Conservation (phyloP, 2,888 invertebrate genomes). For the Pseudeuparius sepicola region DNA sequence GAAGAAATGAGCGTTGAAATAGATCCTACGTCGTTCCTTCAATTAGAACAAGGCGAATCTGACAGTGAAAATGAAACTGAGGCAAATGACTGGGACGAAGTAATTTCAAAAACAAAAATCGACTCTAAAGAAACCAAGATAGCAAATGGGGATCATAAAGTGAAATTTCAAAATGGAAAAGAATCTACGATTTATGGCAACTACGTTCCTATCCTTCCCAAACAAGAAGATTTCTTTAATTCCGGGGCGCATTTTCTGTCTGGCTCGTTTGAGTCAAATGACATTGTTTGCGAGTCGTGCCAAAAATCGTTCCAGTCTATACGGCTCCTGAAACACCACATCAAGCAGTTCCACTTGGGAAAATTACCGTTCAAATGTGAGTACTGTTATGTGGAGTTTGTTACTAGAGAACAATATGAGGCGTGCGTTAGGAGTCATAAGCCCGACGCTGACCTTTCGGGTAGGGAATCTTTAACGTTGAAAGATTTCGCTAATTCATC, state of each 20-base stretch:
- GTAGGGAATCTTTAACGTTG: slow-evolving; percentile 31
- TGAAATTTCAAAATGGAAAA: slow-evolving; percentile 23
- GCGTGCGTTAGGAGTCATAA: slow-evolving; percentile 29
- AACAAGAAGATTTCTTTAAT: slow-evolving; percentile 23
- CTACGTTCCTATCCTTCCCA: slow-evolving; percentile 28
- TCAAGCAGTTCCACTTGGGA: slow-evolving; percentile 33
- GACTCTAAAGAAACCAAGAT: slow-evolving; percentile 21
- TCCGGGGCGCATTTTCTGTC: slow-evolving; percentile 35
- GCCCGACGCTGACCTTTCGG: slow-evolving; percentile 21
- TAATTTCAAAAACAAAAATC: slow-evolving; percentile 30
- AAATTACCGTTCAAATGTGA: slow-evolving; percentile 35
- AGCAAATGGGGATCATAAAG: slow-evolving; percentile 21
- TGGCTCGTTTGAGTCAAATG: slow-evolving; percentile 21
- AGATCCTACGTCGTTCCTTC: slow-evolving; percentile 33
- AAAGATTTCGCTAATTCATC: slow-evolving; percentile 28
- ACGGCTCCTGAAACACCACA: slow-evolving; percentile 31
- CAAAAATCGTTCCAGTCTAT: slow-evolving; percentile 29
- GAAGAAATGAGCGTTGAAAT: slow-evolving; percentile 38
- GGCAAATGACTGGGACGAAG: slow-evolving; percentile 32
- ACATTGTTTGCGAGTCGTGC: slow-evolving; percentile 32
- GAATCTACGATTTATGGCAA: slow-evolving; percentile 16
- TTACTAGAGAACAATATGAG: slow-evolving; percentile 29
- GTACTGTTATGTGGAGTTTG: slow-evolving; percentile 31
- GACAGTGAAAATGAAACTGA: slow-evolving; percentile 23
- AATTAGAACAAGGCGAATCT: slow-evolving; percentile 25